Evolutionary conservation across 2,888 invertebrate species (phyloP), one percentile per base, ranked within the genome.

Genomic region (Ernsta delagoae): DNA sequence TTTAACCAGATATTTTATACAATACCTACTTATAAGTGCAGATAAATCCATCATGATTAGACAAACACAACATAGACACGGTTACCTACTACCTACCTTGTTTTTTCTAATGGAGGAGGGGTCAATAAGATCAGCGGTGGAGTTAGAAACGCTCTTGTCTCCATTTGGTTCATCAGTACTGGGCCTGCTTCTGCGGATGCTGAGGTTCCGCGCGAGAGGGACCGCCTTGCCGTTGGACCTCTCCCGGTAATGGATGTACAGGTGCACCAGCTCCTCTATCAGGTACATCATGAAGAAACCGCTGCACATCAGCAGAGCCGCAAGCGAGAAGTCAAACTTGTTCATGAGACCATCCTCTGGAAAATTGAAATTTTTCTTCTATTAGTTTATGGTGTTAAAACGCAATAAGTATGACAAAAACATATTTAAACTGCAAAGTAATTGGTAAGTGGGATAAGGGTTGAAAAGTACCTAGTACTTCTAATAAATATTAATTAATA

Each of bases 211-310:
- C 43, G 92, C 93, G 0, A 94, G 79, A 0, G 87, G 88, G 11
- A 88, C 73, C 0, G 75, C 65, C 24, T 80, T 76, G 0, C 88
- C 87, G 70, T 81, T 85, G 70, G 75, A 86, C 71, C 83, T 87
- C 76, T 94, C 93, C 56, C 95, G 85, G 5, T 87, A 82, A 79
- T 95, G 94, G 63, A 97, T 91, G 81, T 96, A 96, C 60, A 94
- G 81, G 79, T 97, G 97, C 1, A 97, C 96, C 60, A 96, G 75
- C 80, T 97, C 97, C 77, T 97, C 97, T n/a, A 97, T 95, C 7
- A 97, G 87, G 80, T 96, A 97, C 95, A 97, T 96, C 34, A 95
- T 86, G 85, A 97, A 96, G 87, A 97, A 97, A 1, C 97, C 97
- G 31, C 91, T 84, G 82, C 97, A 97, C 90, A 97, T 96, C 61